Conservation (phyloP, 2,113 vertebrate genomes). For the Pelmatolapia mariae region DNA sequence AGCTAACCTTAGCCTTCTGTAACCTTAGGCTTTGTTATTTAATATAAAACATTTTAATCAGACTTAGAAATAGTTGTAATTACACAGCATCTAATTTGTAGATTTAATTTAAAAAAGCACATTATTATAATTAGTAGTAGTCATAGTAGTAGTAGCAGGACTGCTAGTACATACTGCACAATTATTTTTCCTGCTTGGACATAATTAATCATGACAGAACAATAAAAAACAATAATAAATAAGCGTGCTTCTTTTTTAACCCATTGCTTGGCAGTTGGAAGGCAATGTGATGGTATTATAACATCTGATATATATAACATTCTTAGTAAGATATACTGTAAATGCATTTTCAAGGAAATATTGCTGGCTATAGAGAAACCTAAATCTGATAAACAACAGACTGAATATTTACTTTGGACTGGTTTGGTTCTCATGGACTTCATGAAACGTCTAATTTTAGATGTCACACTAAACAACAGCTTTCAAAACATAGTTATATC, state of each 20-base stretch:
- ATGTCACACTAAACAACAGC: background rate
- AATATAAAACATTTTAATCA: background rate
- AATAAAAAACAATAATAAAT: background rate
- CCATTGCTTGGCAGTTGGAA: background rate
- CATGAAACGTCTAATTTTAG: background rate
- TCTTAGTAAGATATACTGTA: background rate
- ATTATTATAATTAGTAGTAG: background rate
- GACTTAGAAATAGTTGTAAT: background rate
- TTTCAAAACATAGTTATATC: rapidly evolving
- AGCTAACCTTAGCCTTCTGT: background rate
- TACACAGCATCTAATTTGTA: background rate
- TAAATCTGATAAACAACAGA: background rate
- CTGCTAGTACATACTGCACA: background rate
- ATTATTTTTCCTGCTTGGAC: background rate
- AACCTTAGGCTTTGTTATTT: background rate
- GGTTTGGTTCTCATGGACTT: background rate
- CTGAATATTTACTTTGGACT: background rate
- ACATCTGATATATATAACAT: background rate
- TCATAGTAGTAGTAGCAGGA: background rate
- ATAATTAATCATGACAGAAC: background rate
- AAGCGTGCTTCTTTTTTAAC: rapidly evolving
- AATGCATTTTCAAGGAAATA: background rate
- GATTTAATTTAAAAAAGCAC: background rate
- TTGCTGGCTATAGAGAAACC: background rate
- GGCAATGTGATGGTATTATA: background rate